phyloP scores from a whole-genome alignment of 2,888 invertebrate genomes.

The Nemoura dubitans region DNA sequence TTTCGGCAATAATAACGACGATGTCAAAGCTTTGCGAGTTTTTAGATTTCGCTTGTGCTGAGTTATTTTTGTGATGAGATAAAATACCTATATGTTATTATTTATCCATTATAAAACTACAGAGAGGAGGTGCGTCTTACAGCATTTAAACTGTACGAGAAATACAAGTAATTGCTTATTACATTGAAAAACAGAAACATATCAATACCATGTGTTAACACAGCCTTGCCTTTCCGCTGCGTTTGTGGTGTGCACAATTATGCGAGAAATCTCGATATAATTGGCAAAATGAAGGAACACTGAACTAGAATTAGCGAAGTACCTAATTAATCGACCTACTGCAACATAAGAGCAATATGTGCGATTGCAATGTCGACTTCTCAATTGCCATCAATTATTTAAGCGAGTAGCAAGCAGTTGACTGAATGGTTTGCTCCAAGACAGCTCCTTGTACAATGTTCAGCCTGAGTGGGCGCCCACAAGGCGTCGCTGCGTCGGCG shows the following conservation, averaged over 20 bases:
- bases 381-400: slow-evolving; percentile 7
- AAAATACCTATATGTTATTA: too few species aligned
- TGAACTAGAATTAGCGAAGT: not conserved
- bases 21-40: not conserved
- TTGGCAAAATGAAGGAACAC: not conserved
- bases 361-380: not conserved
- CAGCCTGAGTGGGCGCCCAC: not conserved
- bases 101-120: too few species aligned
- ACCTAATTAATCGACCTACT: not conserved
- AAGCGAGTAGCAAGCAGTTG: not conserved
- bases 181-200: too few species aligned
- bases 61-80: not conserved
- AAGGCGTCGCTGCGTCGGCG: not conserved
- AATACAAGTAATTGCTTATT: too few species aligned
- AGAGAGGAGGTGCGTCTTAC: too few species aligned
- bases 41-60: not conserved
- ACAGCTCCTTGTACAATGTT: not conserved
- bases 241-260: not conserved
- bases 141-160: too few species aligned
- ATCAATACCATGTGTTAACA: too few species aligned
- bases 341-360: not conserved
- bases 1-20: not conserved
- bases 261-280: not conserved
- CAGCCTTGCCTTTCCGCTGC: too few species aligned
- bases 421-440: not conserved